Evolutionary conservation across 2,113 vertebrate genomes (phyloP).

Genomic region (Falco punctatus): DNA sequence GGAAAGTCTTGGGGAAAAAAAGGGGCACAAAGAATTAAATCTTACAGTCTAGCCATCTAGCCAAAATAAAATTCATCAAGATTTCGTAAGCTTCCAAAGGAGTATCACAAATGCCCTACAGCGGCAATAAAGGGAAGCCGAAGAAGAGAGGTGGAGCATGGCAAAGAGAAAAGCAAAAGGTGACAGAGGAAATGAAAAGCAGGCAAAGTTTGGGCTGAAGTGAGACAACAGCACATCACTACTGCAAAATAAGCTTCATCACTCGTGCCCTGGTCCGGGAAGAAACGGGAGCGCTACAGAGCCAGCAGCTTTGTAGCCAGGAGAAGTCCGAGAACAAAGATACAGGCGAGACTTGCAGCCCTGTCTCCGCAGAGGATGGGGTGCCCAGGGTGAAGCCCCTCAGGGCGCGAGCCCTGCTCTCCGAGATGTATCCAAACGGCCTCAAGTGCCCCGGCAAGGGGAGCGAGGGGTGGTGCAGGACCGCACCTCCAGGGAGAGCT

Average conservation of each 20-base stretch:
- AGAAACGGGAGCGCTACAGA: neutral
- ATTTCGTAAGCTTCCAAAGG: neutral
- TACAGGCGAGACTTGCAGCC: fast-evolving
- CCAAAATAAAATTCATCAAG: neutral
- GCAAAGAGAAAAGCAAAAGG: neutral
- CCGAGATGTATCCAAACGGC: neutral
- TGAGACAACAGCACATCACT: neutral
- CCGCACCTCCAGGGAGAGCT: fast-evolving
- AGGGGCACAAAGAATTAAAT: neutral
- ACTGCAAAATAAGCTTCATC: neutral
- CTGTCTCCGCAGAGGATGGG: neutral
- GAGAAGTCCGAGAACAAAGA: neutral
- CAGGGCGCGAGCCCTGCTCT: fast-evolving
- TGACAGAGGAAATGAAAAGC: neutral
- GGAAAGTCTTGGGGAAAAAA: neutral
- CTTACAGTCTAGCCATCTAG: neutral
- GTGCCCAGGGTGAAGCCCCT: neutral
- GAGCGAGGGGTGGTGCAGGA: fast-evolving
- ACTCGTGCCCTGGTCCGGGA: fast-evolving
- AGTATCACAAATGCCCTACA: neutral
- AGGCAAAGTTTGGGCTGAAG: neutral
- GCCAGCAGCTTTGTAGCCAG: neutral
- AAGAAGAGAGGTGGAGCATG: neutral
- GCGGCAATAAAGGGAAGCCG: neutral
- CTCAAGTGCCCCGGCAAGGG: too few relatives aligned